Base-by-base conservation (phyloP, 1,140 invertebrate species). In the Conus ventricosus region DNA sequence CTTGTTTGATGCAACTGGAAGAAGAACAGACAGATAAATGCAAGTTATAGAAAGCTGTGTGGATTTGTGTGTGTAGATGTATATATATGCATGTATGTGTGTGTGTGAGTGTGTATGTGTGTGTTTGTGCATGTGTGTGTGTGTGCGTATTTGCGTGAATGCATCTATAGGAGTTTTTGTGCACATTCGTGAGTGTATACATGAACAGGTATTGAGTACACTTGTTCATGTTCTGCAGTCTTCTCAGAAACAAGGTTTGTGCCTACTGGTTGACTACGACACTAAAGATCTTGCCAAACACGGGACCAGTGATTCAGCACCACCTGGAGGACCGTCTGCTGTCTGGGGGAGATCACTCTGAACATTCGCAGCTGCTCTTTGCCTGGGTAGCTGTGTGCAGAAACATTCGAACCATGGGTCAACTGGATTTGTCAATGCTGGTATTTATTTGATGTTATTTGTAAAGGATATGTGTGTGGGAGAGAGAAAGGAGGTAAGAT, bases 211-310 rank as follows among this genome's bases (percentile, higher is more conserved):
- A 67, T 67, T 13, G 60, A 67, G 20, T 78, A 39, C 3, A 39
- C 51, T 51, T 54, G 27, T 57, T 55, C 55, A 5, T 84, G 87
- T 86, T 90, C 90, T 71, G 84, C 57, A 93, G 93, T 71, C 82
- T 92, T 20, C 51, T 92, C 53, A 87, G 90, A 57, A 89, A 89
- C 57, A 93, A 93, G 75, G 90, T 89, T 5, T 91, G 91, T 85
- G 90, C 91, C 8, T 92, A 94, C 82, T 93, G 92, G 92, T 81
- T 94, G 27, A 90, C 91, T 20, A 76, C 88, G 3, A 94, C 92
- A 27, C 57, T 93, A 51, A 93, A 92, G 84, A 83, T 90, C n/a
- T 54, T 93, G 20, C 91, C 93, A 51, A 67, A 53, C 13, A 81
- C 90, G 57, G 89, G 89, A 53, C 17, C 67, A 25, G 51, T 83